Conservation (phyloP, 2,888 invertebrate genomes). For the Drosophila kambysellisi region DNA sequence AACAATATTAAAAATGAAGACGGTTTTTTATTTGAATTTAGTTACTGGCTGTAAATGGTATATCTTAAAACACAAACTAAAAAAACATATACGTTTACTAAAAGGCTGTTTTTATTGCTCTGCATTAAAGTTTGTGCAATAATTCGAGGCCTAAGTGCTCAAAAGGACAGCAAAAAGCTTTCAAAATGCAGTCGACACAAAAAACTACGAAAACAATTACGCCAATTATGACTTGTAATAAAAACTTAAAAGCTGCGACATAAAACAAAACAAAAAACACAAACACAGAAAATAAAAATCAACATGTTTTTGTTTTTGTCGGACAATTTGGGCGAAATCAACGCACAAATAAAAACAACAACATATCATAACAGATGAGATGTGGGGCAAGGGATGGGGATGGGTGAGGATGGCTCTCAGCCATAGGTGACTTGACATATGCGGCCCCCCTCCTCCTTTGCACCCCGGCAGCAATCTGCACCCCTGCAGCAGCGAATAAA, state of each 20-base stretch:
- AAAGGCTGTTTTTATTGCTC: not conserved
- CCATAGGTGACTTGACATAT: conserved; percentile 63
- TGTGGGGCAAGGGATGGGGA: not conserved
- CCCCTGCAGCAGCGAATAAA: conserved; percentile 64
- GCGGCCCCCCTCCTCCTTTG: not conserved
- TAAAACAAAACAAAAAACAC: conserved; percentile 37
- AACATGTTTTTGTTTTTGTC: conserved; percentile 55
- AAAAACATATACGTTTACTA: not conserved
- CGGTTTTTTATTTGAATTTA: not conserved
- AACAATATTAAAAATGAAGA: too few relatives aligned
- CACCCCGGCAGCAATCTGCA: not conserved
- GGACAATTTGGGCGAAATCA: conserved; percentile 59
- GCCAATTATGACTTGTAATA: conserved; percentile 69
- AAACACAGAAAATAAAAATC: conserved; percentile 44
- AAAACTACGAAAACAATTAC: conserved; percentile 78
- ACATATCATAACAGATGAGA: conserved; percentile 9
- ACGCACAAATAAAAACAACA: conserved; percentile 37
- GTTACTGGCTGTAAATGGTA: not conserved
- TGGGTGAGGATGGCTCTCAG: not conserved
- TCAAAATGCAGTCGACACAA: conserved; percentile 49
- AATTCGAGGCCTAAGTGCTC: conserved; percentile 43
- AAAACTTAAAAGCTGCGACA: conserved; percentile 69
- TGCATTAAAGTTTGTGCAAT: not conserved
- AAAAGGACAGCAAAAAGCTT: conserved; percentile 66
- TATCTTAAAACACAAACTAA: not conserved